Evolutionary conservation across 2,113 vertebrate species (phyloP), one percentile per base, ranked within the genome.

Genomic region (Lasiurus borealis): DNA sequence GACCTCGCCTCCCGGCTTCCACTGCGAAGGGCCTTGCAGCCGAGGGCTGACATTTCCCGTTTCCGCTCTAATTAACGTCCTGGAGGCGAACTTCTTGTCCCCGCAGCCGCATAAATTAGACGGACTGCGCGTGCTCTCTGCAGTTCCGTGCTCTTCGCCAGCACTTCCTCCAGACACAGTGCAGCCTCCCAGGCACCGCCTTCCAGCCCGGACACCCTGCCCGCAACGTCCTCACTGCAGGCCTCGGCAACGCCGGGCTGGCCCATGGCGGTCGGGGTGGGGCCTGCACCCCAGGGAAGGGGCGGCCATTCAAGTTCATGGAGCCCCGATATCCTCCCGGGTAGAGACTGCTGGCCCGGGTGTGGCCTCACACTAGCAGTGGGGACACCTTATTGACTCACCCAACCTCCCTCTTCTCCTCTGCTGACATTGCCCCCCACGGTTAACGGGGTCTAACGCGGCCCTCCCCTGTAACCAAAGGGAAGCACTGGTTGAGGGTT

Each of bases 11-110:
- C 88, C 46, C 77, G 77, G 81, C 77, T 68, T 14, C 34, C 25
- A 21, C 48, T 73, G 76, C 8, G 85, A 94, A 93, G 68, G 54
- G 40, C 13, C 80, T 40, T 87, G 52, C 27, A 92, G 85, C 90
- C 73, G 8, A 69, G 69, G 77, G 52, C 91, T 96, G 91, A 87
- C 82, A 76, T 95, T 94, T 94, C 46, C 3, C 82, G 13, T 75
- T 93, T 97, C 87, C 84, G 25, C 77, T 88, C 93, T 88, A 95
- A 95, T 75, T 95, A 95, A 86, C 34, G 77, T 88, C 88, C 86
- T 46, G 36, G 77, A 83, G 69, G 88, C 77, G 52, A 82, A 85
- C 69, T 76, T 71, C 14, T 1, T 48, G 86, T 88, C 77, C 73
- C n/a, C 72, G 36, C 34, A 54, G 94, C 29, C 78, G 69, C 50